Evolutionary conservation across 2,797 vertebrate genomes (phyloP).

Genomic region (Odontamblyopus lacepedii): DNA sequence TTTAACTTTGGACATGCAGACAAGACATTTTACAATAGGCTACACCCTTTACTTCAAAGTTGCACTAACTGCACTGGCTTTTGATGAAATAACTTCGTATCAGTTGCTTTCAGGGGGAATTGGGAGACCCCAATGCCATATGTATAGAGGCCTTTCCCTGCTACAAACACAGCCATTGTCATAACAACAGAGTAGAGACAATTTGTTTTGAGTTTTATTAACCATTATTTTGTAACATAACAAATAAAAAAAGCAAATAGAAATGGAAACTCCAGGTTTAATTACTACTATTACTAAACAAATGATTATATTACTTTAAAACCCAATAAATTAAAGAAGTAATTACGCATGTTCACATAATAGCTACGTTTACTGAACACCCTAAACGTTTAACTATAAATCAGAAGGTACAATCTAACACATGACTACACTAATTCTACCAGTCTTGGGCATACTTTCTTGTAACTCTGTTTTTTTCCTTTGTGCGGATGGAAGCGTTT

Average conservation of each 20-base stretch:
- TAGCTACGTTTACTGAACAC: background rate
- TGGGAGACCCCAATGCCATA: too few species aligned
- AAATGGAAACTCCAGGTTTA: background rate
- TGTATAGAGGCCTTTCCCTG: background rate
- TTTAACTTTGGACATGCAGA: too few species aligned
- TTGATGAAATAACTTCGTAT: too few species aligned
- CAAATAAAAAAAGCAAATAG: background rate
- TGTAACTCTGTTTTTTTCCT: constrained; percentile 80
- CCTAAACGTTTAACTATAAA: background rate
- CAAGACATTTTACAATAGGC: too few species aligned
- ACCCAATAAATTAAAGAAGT: background rate
- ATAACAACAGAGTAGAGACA: background rate
- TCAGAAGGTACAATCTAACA: too few species aligned
- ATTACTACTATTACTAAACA: background rate
- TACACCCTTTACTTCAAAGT: background rate
- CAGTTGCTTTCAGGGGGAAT: too few species aligned
- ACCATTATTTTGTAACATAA: background rate
- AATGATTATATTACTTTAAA: background rate
- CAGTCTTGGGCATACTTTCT: constrained; percentile 60
- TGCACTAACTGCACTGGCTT: too few species aligned
- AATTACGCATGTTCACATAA: background rate
- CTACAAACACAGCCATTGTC: background rate
- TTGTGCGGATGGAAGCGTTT: constrained; percentile 84
- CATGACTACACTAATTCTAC: constrained; percentile 25
- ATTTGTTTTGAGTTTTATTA: background rate